These are phyloP conservation scores for Crambe crambe DNA, from an alignment of 37 sponge, comb jelly and placozoan genomes.

Conservation along the genomic window DNA sequence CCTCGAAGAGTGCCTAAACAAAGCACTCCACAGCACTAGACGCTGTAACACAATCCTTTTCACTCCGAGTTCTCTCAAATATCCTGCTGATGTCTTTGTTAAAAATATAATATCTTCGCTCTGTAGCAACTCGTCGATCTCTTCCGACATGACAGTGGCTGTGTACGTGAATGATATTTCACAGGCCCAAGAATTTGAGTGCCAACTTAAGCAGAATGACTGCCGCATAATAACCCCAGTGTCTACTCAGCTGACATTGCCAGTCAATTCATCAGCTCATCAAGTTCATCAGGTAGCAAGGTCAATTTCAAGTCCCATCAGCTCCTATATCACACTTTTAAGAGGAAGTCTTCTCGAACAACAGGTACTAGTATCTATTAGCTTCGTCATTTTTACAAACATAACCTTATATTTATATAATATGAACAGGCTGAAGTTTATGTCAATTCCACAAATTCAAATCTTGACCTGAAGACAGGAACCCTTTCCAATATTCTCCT, in stretches of 20 bases:
- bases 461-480: constrained; percentile 29
- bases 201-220: no score
- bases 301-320: neutral
- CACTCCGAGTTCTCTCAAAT: constrained; percentile 19
- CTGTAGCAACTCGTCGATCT: neutral
- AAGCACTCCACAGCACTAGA: neutral
- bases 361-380: neutral
- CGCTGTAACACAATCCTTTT: constrained; percentile 8
- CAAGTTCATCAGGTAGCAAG: no score
- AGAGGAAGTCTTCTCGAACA: constrained; percentile 35
- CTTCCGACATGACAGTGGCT: constrained; percentile 8
- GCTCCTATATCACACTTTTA: constrained; percentile 9
- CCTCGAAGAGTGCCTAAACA: constrained; percentile 11
- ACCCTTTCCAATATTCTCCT: constrained; percentile 7
- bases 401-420: no score
- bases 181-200: constrained; percentile 8
- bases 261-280: no score
- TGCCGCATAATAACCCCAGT: neutral
- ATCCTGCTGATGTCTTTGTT: constrained; percentile 24
- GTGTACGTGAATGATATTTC: constrained; percentile 13
- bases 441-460: constrained; percentile 33
- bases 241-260: neutral
- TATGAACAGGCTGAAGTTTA: constrained; percentile 41
- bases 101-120: neutral
- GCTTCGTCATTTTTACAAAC: no score